These are phyloP conservation scores for Malacosoma neustria DNA, from an alignment of 2,888 invertebrate genomes.

Conservation along the genomic window DNA sequence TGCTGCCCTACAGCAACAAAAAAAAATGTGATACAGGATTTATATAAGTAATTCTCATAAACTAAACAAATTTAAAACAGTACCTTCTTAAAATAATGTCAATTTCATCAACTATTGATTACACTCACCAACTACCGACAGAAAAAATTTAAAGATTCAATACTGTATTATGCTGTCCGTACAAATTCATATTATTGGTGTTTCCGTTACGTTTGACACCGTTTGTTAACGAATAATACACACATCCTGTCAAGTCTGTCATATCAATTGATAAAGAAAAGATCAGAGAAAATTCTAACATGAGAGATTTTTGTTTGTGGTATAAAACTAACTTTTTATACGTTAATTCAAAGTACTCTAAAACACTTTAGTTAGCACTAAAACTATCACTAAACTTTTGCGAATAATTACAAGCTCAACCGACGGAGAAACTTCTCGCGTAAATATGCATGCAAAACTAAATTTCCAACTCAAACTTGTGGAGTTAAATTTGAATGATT, in stretches of 20 bases:
- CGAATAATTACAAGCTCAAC: conserved; percentile 16
- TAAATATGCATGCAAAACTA: conserved; percentile 44
- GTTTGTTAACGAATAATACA: conserved; percentile 37
- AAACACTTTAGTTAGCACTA: conserved; percentile 7
- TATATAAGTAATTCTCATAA: too few species aligned
- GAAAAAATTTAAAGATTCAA: background rate
- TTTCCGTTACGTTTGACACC: conserved; percentile 34
- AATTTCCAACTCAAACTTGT: conserved; percentile 32
- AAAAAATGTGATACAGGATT: too few species aligned
- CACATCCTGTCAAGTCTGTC: conserved; percentile 20
- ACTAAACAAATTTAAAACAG: too few species aligned
- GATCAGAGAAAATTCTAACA: background rate
- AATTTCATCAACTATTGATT: too few species aligned
- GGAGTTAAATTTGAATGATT: conserved; percentile 43
- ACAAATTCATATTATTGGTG: conserved; percentile 17
- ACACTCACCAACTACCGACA: too few species aligned
- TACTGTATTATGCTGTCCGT: background rate
- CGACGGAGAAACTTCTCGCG: conserved; percentile 26
- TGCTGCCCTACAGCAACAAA: too few species aligned
- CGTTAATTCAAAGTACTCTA: too few species aligned
- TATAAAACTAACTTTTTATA: too few species aligned
- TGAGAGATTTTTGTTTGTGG: too few species aligned
- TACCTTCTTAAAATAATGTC: too few species aligned
- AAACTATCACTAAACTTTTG: conserved; percentile 13
- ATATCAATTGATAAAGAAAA: conserved; percentile 5